Conservation (phyloP, 2,797 vertebrate species). For the Trichosurus vulpecula region DNA sequence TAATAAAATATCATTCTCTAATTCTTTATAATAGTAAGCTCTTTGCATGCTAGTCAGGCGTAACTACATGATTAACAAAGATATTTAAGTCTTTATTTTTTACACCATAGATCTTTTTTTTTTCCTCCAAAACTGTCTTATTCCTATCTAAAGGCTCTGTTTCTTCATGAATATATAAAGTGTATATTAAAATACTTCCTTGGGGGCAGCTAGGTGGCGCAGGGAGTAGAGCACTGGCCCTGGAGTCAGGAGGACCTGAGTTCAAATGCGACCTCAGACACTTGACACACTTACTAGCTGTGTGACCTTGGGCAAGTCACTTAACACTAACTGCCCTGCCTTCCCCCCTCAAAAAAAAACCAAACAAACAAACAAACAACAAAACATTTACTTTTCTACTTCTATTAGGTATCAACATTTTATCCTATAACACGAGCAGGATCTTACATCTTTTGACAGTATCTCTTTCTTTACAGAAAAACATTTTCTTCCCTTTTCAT, state of each 20-base stretch:
- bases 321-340: too few species aligned
- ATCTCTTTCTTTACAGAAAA: background rate
- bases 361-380: too few species aligned
- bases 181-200: background rate
- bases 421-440: background rate
- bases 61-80: background rate
- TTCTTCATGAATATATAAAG: background rate
- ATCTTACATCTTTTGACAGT: background rate
- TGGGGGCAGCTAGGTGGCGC: too few species aligned
- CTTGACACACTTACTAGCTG: too few species aligned
- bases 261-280: too few species aligned
- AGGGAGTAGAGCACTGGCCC: too few species aligned
- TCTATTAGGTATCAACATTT: background rate
- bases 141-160: background rate
- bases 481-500: background rate
- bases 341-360: too few species aligned
- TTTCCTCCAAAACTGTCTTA: background rate
- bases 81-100: background rate
- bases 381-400: background rate
- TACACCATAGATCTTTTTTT: background rate
- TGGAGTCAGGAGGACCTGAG: too few species aligned
- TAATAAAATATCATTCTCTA: background rate
- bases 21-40: background rate
- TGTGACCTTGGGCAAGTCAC: too few species aligned
- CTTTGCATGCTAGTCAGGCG: background rate